Base-by-base conservation (phyloP, 2,797 vertebrate genomes). In the Tapirus indicus region DNA sequence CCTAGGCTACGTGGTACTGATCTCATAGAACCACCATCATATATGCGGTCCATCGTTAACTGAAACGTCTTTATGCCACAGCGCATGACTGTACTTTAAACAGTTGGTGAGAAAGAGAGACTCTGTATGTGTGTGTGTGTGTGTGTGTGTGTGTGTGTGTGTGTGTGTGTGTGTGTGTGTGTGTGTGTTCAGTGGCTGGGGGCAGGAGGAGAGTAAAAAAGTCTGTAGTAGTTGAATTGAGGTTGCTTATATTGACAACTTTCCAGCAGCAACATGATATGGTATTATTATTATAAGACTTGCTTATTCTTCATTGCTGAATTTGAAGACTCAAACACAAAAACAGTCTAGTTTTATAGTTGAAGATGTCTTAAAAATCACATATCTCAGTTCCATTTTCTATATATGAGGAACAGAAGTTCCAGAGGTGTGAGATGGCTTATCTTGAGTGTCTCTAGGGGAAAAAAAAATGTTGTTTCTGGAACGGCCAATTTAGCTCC, bases 291-390 rank as follows among this genome's bases (percentile, higher is more conserved):
- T 60, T 32, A 84, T 41, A 89, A 91, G n/a, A 69, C 11, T 74
- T 88, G 38, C 17, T 66, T 87, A 56, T 27, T 71, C 27, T 95
- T 77, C 23, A 8, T 71, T 68, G 88, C 72, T 92, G 44, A 85
- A 88, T 64, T 52, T 80, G 32, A 88, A 96, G 86, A 23, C 18
- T 52, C 52, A 86, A 54, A 69, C 23, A 14, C n/a, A 74, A 84
- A 14, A 60, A 14, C 44, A 44, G 35, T 58, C 25, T 83, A 47
- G 13, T 87, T 95, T 93, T 80, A 25, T 16, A 58, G 9, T 35
- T 88, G 56, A 85, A 94, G 90, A 35, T 32, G 23, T 18, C 47
- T 94, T 75, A 86, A 72, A 71, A 80, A 88, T 77, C 56, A 54
- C 18, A 23, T 44, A n/a, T 47, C 21, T 83, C 11, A 1, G 60